Percentiles rank a stretch among this genome's conserved stretches.
phyloP scores from a whole-genome alignment of 2,888 invertebrate genomes.

The Phragmatobia fuliginosa region DNA sequence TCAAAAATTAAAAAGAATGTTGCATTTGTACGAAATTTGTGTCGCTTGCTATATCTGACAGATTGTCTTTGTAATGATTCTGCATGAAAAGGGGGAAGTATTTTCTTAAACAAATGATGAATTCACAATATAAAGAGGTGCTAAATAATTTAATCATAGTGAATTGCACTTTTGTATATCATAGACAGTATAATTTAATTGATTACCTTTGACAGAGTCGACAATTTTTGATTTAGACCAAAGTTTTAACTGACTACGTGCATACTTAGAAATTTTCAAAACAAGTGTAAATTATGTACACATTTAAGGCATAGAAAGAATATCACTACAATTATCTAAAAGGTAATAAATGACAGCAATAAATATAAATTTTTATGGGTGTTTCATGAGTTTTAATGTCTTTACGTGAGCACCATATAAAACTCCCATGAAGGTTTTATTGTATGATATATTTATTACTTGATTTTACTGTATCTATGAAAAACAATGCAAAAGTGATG shows the following conservation, averaged over 20 bases:
- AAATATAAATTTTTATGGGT: slow-evolving; percentile 6
- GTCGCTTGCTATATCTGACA: no score
- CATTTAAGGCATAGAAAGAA: not conserved
- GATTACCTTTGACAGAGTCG: no score
- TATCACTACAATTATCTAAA: slow-evolving; percentile 7
- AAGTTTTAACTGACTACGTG: not conserved
- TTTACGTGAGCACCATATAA: slow-evolving; percentile 10
- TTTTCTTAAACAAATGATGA: no score
- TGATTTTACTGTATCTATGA: no score
- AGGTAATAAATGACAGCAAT: slow-evolving; percentile 3
- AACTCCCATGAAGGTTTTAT: not conserved
- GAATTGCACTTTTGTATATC: no score
- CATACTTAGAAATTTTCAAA: not conserved
- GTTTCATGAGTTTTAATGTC: slow-evolving; percentile 16
- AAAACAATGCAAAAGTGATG: not conserved
- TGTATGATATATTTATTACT: slow-evolving; percentile 1
- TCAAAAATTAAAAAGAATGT: no score
- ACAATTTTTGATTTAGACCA: not conserved
- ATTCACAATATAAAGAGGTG: no score
- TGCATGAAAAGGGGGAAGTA: no score
- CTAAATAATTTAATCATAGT: no score
- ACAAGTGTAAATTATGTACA: not conserved
- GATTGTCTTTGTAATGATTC: no score
- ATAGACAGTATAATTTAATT: no score
- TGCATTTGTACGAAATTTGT: no score